Conservation (phyloP, 1,140 invertebrate species). For the Cydia fagiglandana region DNA sequence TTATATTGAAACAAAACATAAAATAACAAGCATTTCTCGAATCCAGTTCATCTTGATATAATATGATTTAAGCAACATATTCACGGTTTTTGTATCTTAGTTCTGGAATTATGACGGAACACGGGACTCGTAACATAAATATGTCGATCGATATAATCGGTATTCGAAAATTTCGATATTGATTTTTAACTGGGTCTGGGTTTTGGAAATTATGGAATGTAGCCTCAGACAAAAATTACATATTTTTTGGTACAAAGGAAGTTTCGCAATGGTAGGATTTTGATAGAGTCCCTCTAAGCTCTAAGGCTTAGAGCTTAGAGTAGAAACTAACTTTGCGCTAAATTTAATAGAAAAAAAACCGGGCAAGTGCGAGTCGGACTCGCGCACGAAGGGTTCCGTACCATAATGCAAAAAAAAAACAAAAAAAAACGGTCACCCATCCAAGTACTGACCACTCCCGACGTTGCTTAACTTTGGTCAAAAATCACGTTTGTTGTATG, state of each 20-base stretch:
- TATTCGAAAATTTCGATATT: slow-evolving; percentile 19
- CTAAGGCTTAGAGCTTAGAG: too few relatives aligned
- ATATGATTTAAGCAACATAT: slow-evolving; percentile 19
- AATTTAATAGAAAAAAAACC: too few relatives aligned
- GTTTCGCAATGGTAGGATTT: too few relatives aligned
- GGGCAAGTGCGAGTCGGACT: too few relatives aligned
- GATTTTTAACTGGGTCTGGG: background rate
- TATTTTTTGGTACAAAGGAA: background rate
- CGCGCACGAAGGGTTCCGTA: too few relatives aligned
- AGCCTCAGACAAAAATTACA: background rate
- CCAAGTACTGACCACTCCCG: too few relatives aligned
- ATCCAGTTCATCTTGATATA: slow-evolving; percentile 27
- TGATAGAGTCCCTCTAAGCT: too few relatives aligned
- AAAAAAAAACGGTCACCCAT: too few relatives aligned
- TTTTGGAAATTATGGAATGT: background rate
- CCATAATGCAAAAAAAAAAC: too few relatives aligned
- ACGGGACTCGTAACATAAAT: slow-evolving; percentile 3
- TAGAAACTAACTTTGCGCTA: too few relatives aligned
- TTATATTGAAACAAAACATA: background rate
- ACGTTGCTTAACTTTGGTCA: too few relatives aligned
- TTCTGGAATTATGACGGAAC: slow-evolving; percentile 28
- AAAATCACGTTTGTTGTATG: too few relatives aligned
- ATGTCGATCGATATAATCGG: slow-evolving; percentile 9
- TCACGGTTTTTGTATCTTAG: background rate
- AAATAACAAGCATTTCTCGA: background rate